Conservation (phyloP, 1,140 invertebrate species). For the Diploscapter pachys region DNA sequence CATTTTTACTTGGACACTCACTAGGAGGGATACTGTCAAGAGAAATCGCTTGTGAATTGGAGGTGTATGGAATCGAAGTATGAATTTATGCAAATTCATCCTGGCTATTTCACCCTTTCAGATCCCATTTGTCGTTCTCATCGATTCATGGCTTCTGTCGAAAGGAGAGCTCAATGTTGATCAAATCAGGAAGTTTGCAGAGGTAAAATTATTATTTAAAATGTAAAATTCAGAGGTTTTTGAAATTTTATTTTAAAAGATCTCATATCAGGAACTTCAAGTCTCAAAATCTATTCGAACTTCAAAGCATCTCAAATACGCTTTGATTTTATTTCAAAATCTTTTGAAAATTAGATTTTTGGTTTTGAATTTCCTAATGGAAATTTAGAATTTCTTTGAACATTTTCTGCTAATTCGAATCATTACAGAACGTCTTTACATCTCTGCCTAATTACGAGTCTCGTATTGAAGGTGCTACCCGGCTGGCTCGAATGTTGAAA, state of each 20-base stretch:
- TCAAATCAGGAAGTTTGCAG: conserved; percentile 28
- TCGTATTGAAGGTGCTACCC: conserved; percentile 31
- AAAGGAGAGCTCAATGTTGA: conserved; percentile 29
- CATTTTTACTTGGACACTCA: conserved; percentile 46
- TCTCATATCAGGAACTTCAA: background rate
- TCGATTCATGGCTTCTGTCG: conserved; percentile 38
- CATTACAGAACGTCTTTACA: conserved; percentile 18
- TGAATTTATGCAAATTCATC: too few relatives aligned
- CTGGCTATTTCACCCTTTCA: background rate
- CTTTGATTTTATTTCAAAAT: too few relatives aligned
- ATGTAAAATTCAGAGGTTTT: background rate
- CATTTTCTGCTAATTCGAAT: too few relatives aligned
- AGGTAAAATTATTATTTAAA: conserved; percentile 1
- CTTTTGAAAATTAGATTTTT: too few relatives aligned
- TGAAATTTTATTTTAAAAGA: background rate
- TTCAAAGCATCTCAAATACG: too few relatives aligned
- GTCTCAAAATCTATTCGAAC: too few relatives aligned
- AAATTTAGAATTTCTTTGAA: too few relatives aligned
- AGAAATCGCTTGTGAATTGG: conserved; percentile 41
- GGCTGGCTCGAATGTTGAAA: conserved; percentile 31
- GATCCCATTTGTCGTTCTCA: conserved; percentile 34
- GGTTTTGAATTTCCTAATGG: too few relatives aligned
- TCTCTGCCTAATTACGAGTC: conserved; percentile 25
- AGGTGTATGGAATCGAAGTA: conserved; percentile 13
- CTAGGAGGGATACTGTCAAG: conserved; percentile 43